Conservation (phyloP, 2,888 invertebrate species). For the Zelleria hepariella region DNA sequence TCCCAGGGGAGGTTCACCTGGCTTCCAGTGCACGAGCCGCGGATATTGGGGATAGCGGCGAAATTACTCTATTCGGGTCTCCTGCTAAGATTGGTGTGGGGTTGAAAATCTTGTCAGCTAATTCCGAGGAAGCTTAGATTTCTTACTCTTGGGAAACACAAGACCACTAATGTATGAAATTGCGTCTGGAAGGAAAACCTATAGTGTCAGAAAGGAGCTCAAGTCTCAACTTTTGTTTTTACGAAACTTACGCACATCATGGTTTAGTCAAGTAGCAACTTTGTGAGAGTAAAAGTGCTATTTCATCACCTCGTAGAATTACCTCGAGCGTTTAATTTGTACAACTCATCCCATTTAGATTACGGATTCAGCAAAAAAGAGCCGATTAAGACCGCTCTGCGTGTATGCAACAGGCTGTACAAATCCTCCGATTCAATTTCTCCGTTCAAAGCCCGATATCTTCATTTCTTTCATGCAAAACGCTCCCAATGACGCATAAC, state of each 20-base stretch:
- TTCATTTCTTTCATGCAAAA: constrained; percentile 1
- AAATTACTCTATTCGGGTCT: neutral
- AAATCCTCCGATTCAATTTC: constrained; percentile 5
- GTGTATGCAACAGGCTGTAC: constrained; percentile 3
- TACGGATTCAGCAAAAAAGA: neutral
- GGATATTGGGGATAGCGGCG: neutral
- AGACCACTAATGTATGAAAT: neutral
- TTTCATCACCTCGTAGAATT: neutral
- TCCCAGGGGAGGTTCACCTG: neutral
- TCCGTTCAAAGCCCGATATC: constrained; percentile 1
- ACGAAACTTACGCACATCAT: neutral
- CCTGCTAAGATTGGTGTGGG: neutral
- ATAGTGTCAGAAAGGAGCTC: neutral
- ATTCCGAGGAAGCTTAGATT: neutral
- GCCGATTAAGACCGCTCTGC: neutral
- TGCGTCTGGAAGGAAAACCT: neutral
- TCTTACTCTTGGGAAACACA: neutral
- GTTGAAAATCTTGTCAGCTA: neutral
- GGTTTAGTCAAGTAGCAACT: neutral
- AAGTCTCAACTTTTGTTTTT: neutral
- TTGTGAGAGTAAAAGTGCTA: neutral
- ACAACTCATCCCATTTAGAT: neutral
- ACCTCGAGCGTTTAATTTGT: neutral
- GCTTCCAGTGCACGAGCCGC: neutral
- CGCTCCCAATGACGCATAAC: constrained; percentile 2